phyloP scores from a whole-genome alignment of 92 coral and sea anemone genomes.

The Blastomussa wellsi region DNA sequence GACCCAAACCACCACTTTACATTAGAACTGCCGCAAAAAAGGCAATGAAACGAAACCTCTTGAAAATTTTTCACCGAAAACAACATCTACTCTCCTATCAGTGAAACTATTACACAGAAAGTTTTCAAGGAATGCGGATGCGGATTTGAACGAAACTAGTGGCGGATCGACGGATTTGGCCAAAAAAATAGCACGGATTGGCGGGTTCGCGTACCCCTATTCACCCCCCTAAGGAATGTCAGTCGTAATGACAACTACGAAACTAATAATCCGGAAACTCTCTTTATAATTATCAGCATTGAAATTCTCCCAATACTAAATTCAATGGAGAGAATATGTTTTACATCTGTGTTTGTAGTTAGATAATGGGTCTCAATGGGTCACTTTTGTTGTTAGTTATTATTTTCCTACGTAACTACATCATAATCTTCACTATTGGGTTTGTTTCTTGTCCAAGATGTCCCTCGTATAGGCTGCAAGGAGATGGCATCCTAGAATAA shows the following conservation, averaged over 20 bases:
- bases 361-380: neutral
- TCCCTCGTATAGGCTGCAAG: constrained; percentile 65
- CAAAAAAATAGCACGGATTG: too few species aligned
- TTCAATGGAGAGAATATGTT: neutral
- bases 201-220: too few species aligned
- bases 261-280: neutral
- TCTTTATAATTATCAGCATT: neutral
- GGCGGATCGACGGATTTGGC: too few species aligned
- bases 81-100: too few species aligned
- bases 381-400: neutral
- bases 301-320: neutral
- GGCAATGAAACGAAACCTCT: too few species aligned
- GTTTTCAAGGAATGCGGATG: too few species aligned
- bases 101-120: too few species aligned
- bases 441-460: constrained; percentile 74
- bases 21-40: too few species aligned
- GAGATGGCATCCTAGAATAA: constrained; percentile 49
- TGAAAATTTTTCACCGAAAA: too few species aligned
- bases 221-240: too few species aligned
- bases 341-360: neutral
- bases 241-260: neutral
- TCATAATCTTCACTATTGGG: constrained; percentile 94
- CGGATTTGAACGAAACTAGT: too few species aligned
- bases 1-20: too few species aligned
- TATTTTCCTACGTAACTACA: constrained; percentile 65